Conservation (phyloP, 2,888 invertebrate species). For the Chironomus tentans region DNA sequence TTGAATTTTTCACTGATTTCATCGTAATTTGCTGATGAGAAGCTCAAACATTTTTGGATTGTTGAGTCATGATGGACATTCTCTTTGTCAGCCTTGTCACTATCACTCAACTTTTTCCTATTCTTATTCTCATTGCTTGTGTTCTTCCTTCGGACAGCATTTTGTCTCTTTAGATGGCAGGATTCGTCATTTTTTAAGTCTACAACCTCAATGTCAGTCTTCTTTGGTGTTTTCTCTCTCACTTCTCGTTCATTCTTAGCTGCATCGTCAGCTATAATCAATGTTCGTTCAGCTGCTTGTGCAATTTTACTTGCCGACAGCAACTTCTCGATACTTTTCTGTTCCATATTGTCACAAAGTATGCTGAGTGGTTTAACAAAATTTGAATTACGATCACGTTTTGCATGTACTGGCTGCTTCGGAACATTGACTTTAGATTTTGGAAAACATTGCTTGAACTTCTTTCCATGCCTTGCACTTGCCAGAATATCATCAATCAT, state of each 20-base stretch:
- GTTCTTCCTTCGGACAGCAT: conserved; percentile 37
- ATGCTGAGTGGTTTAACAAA: conserved; percentile 35
- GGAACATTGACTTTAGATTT: background rate
- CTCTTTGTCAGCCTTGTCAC: background rate
- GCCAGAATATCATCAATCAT: conserved; percentile 43
- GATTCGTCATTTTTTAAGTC: no score
- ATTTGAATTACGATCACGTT: conserved; percentile 34
- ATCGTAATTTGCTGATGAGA: conserved; percentile 6
- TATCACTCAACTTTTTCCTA: conserved; percentile 5
- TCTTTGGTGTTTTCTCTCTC: conserved; percentile 32
- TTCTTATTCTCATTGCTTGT: conserved; percentile 24
- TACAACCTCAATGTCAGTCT: conserved; percentile 1
- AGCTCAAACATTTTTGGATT: conserved; percentile 21
- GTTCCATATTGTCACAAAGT: conserved; percentile 33
- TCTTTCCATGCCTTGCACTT: conserved; percentile 36
- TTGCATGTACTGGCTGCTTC: no score
- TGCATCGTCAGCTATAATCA: conserved; percentile 28
- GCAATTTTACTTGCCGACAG: conserved; percentile 27
- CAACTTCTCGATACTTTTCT: conserved; percentile 6
- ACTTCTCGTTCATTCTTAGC: conserved; percentile 35
- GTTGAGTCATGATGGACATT: background rate
- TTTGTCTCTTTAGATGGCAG: conserved; percentile 36
- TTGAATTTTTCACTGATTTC: conserved; percentile 14
- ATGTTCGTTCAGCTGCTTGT: conserved; percentile 28
- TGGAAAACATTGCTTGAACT: background rate